Conservation (phyloP, 2,797 vertebrate species). For the Eptatretus atami region DNA sequence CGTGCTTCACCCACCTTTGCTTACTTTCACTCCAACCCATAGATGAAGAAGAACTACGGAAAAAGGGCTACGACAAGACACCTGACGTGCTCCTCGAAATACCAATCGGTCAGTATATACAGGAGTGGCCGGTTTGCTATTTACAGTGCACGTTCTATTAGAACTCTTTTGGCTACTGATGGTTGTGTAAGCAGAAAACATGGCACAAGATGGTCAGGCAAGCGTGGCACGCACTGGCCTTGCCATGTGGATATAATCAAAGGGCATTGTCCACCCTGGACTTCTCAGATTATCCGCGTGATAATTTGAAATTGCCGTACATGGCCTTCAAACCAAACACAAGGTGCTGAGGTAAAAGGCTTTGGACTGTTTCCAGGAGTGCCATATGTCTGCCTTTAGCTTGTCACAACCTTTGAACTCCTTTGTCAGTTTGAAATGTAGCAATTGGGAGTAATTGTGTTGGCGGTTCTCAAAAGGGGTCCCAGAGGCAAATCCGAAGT, state of each 20-base stretch:
- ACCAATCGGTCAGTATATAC: slow-evolving; percentile 37
- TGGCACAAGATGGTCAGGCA: too few species aligned
- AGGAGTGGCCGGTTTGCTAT: too few species aligned
- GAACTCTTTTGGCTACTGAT: too few species aligned
- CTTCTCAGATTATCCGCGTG: slow-evolving; percentile 3
- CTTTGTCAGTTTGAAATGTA: slow-evolving; percentile 1
- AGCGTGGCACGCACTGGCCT: too few species aligned
- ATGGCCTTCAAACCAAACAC: slow-evolving; percentile 5
- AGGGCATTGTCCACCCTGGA: slow-evolving; percentile 5
- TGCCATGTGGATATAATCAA: neutral
- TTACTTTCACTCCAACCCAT: slow-evolving; percentile 6
- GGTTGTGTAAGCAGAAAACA: too few species aligned
- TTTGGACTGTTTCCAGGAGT: slow-evolving; percentile 3
- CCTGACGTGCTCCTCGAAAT: slow-evolving; percentile 95
- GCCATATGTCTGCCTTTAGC: slow-evolving; percentile 4
- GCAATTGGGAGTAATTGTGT: neutral
- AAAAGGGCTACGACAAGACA: slow-evolving; percentile 92
- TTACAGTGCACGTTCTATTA: too few species aligned
- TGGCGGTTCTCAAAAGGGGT: too few species aligned
- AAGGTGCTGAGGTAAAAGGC: slow-evolving; percentile 1
- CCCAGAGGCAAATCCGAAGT: too few species aligned
- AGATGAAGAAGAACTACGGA: slow-evolving; percentile 93
- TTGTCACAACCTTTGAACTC: slow-evolving; percentile 4
- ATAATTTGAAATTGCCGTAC: slow-evolving; percentile 5
- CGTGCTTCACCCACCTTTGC: neutral